A percentile compares a stretch with the other conserved stretches of the same genome.
These are phyloP conservation scores for Troilus luridus DNA, from an alignment of 2,888 invertebrate genomes.

Conservation along the genomic window DNA sequence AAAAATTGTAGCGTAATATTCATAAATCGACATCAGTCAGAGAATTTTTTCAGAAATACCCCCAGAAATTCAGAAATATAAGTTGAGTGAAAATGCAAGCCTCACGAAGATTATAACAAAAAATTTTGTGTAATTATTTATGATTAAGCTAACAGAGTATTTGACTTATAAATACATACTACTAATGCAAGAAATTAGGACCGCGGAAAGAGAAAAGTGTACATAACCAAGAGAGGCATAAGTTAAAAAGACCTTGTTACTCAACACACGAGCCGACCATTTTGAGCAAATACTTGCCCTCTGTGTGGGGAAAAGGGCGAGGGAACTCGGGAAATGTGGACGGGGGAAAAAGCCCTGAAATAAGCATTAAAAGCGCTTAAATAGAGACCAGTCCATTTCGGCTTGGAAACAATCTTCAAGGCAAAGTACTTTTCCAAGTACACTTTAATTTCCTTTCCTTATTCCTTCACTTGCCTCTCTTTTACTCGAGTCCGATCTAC, in stretches of 20 bases:
- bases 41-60: no score
- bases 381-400: conserved; percentile 36
- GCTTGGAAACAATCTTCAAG: conserved; percentile 22
- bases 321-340: neutral
- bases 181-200: neutral
- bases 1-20: no score
- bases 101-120: no score
- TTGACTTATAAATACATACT: no score
- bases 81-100: no score
- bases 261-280: neutral
- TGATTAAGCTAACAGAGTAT: no score
- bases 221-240: neutral
- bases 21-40: no score
- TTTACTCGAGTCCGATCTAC: neutral
- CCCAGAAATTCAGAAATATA: no score
- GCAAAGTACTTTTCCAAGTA: conserved; percentile 40
- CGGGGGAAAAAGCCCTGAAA: neutral
- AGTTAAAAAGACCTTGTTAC: neutral
- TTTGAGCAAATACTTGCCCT: conserved; percentile 17
- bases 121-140: no score
- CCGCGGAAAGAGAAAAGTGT: neutral
- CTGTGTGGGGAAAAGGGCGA: neutral
- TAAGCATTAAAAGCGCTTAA: conserved; percentile 34
- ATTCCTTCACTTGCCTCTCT: neutral
- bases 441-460: conserved; percentile 19